phyloP scores from a whole-genome alignment of 2,113 vertebrate species.

The Nematolebias whitei region DNA sequence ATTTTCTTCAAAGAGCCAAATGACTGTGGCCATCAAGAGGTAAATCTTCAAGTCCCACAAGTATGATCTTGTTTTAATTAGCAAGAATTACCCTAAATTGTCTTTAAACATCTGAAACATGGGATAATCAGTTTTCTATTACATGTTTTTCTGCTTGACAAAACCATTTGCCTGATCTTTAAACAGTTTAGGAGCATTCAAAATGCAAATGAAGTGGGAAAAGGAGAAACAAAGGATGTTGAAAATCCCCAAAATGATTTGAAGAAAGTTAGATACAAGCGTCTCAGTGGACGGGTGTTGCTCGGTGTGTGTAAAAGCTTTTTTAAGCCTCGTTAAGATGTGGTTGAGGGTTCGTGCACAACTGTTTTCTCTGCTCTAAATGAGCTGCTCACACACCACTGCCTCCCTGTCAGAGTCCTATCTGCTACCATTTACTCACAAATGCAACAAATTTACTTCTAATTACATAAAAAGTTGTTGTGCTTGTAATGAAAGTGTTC shows the following conservation, averaged over 20 bases:
- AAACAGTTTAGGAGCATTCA: conserved; percentile 38
- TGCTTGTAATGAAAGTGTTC: conserved; percentile 77
- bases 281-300: conserved; percentile 42
- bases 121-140: conserved; percentile 53
- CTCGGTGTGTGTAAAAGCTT: conserved; percentile 64
- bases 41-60: conserved; percentile 58
- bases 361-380: conserved; percentile 50
- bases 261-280: conserved; percentile 35
- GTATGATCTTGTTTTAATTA: conserved; percentile 43
- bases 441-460: conserved; percentile 81
- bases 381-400: conserved; percentile 67
- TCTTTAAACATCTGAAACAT: conserved; percentile 18
- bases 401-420: conserved; percentile 61
- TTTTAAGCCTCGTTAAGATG: conserved; percentile 59
- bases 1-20: conserved; percentile 49
- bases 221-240: not conserved
- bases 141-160: conserved; percentile 21
- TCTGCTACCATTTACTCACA: conserved; percentile 86
- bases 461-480: conserved; percentile 79
- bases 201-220: not conserved
- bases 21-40: conserved; percentile 52
- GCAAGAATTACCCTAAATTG: conserved; percentile 27
- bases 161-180: conserved; percentile 26
- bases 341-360: conserved; percentile 38
- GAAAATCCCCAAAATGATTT: conserved; percentile 26